Evolutionary conservation across 2,888 invertebrate genomes (phyloP), one percentile per base, ranked within the genome.

Genomic region (Pimpla rufipes): DNA sequence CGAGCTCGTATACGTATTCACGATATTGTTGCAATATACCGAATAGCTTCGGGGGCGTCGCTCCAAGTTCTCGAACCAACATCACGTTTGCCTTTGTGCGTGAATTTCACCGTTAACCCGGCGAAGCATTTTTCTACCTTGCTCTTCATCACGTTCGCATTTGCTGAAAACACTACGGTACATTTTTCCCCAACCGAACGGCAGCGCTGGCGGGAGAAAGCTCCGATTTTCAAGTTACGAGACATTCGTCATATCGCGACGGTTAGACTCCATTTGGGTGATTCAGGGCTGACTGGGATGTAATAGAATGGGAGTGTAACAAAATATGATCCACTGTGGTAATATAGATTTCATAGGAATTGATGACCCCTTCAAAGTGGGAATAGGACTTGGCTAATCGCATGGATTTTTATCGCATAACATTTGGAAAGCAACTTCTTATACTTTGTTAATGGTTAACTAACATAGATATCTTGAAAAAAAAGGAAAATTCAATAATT

Each of bases 61-160:
- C 16, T 35, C 35, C 67, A 73, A 66, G 50, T 67, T 77, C 59
- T 59, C 66, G 50, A 66, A 16, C 73, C 23, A 42, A 29, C 5
- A 55, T n/a, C n/a, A 52, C 18, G 66, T 67, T n/a, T 50, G 77
- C 73, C 81, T 81, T 81, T 81, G 81, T 81, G 73, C 67, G 42
- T 23, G n/a, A 50, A 67, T 81, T 81, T 29, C 71, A 21, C 71
- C 40, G 45, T 62, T 11, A 23, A 13, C 11, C 37, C 7, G 37
- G 21, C 37, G 40, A 59, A 59, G 8, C 11, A 37, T 37, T 35
- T 37, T 59, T 11, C 16, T 37, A 35, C 37, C 55, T 2, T 29
- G 13, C 55, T 23, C 13, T 11, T 55, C 55, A 23, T 55, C 23
- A 55, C 6, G 23, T 13, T 77, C 73, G 59, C 71, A 77, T 81